Conservation (phyloP, 2,888 invertebrate genomes). For the Willowsia nigromaculata region DNA sequence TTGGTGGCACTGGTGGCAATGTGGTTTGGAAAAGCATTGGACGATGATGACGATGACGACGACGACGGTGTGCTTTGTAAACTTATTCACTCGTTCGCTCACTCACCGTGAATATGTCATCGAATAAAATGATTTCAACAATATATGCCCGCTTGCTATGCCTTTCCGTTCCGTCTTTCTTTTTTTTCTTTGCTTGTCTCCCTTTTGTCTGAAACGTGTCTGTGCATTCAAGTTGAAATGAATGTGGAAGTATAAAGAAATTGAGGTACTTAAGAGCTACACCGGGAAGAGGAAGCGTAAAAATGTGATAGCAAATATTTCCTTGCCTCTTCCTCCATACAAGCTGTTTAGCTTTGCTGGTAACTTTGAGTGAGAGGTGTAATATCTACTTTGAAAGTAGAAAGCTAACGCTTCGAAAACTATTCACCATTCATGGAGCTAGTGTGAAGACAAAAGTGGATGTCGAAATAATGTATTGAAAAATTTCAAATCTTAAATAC, state of each 20-base stretch:
- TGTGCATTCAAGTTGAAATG: slow-evolving; percentile 59
- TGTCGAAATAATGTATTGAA: too few species aligned
- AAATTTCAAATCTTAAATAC: background rate
- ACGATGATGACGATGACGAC: background rate
- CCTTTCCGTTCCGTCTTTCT: background rate
- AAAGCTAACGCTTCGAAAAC: background rate
- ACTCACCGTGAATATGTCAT: slow-evolving; percentile 58
- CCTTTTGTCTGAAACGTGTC: slow-evolving; percentile 55
- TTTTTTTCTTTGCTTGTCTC: background rate
- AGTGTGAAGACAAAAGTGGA: too few species aligned
- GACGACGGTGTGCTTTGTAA: background rate
- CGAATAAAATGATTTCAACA: slow-evolving; percentile 53
- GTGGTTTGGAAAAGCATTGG: background rate
- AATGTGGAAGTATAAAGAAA: slow-evolving; percentile 31
- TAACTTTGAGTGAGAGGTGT: background rate
- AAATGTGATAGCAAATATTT: slow-evolving; percentile 39
- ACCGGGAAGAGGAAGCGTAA: slow-evolving; percentile 2
- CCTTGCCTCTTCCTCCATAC: background rate
- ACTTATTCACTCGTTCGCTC: slow-evolving; percentile 27
- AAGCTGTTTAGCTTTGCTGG: background rate
- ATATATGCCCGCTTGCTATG: background rate
- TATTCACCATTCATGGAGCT: too few species aligned
- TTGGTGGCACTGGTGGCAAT: background rate
- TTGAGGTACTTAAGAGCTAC: slow-evolving; percentile 29
- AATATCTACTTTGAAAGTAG: background rate